These are phyloP conservation scores for Mungos mungo DNA, from an alignment of 2,113 vertebrate genomes.

Conservation along the genomic window DNA sequence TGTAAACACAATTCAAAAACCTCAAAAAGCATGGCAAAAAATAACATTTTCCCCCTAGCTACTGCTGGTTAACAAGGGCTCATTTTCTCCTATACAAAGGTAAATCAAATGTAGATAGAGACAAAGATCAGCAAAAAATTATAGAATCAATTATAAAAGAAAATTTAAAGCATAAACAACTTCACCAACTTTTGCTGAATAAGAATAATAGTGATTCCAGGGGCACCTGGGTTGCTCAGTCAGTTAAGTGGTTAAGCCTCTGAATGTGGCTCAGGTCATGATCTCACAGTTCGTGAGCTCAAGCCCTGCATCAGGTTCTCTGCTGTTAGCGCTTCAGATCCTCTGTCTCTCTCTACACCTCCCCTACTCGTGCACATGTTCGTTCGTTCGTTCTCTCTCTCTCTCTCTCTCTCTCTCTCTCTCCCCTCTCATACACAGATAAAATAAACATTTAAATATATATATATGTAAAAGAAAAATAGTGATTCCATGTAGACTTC, in stretches of 20 bases:
- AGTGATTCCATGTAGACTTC: background rate
- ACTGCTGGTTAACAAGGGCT: background rate
- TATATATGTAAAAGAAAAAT: background rate
- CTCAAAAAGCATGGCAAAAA: background rate
- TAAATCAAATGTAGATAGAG: background rate
- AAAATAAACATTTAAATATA: too few relatives aligned
- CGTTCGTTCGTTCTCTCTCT: too few relatives aligned
- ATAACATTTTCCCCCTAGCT: background rate
- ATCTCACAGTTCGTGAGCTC: too few relatives aligned
- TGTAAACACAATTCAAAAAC: background rate
- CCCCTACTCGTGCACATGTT: too few relatives aligned
- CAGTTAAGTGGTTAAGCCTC: too few relatives aligned
- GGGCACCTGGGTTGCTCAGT: too few relatives aligned
- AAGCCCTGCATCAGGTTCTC: too few relatives aligned
- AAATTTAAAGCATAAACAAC: background rate
- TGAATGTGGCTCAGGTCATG: too few relatives aligned
- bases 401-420: too few relatives aligned
- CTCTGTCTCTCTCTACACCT: too few relatives aligned
- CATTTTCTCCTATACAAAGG: background rate
- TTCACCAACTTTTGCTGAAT: background rate
- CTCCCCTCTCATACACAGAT: too few relatives aligned
- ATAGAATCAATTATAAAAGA: background rate
- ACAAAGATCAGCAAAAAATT: background rate
- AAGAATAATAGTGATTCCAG: background rate
- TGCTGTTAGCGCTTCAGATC: too few relatives aligned